Base-by-base conservation (phyloP, 2,797 vertebrate genomes). In the Simalia tracyae region DNA sequence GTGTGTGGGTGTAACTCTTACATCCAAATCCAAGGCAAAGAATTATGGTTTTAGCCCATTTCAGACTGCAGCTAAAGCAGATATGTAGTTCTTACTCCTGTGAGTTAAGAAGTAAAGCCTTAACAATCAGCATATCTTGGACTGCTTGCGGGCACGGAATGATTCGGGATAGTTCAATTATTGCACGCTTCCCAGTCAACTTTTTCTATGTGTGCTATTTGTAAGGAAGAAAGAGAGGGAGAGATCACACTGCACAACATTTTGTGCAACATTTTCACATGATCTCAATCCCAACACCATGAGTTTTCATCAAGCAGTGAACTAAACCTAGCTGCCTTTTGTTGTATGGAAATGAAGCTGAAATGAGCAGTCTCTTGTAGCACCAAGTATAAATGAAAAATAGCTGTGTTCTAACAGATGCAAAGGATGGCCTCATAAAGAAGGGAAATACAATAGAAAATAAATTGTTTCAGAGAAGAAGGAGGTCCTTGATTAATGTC, bases 101-200 rank as follows among this genome's bases (percentile, higher is more conserved):
- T 11, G 81, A 87, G 84, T 84, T 92, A 88, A 92, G 60, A 46
- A 63, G 57, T 84, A 31, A 46, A 89, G 50, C 50, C 91, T 92
- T 84, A 61, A 64, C 60, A 84, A 84, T 42, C 72, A 84, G 72
- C 3, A 0, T 76, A 88, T 64, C 87, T 88, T 61, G 63, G 90
- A 92, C 72, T 19, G 17, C 91, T 92, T 50, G 87, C 91, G 84
- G 59, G 86, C 60, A 88, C 14, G 60, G 46, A 92, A 42, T 28
- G 4, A 19, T 36, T 92, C n/a, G 46, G 59, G 72, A 92, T 64
- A 17, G 60, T 84, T 88, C n/a, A 42, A n/a, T 56, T 54, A 63
- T 84, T 88, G 66, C 8, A 56, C 4, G 46, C 56, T 89, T 4
- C 36, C 4, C 2, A 26, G 59, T 64, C 87, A 84, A 50, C 14